A percentile compares a stretch with the other conserved stretches of the same genome.
Conservation (phyloP, 2,797 vertebrate genomes). For the Sebastes aleutianus region DNA sequence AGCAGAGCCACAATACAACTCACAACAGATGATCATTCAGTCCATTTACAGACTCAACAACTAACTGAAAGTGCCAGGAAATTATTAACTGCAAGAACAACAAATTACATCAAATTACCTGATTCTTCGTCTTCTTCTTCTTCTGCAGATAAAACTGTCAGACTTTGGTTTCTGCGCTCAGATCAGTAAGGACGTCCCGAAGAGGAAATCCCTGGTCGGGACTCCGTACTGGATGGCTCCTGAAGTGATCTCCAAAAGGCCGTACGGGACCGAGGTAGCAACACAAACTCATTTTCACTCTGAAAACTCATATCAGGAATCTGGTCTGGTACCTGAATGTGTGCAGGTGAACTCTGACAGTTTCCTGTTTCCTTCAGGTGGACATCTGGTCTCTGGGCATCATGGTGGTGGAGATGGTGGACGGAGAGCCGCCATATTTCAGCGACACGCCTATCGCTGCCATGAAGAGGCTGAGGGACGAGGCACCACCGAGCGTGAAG, state of each 20-base stretch:
- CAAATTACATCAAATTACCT: background rate
- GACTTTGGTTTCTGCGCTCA: constrained; percentile 98
- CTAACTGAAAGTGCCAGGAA: background rate
- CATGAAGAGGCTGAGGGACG: constrained; percentile 94
- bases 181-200: constrained; percentile 94
- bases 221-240: constrained; percentile 96
- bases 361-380: constrained; percentile 78
- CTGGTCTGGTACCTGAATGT: background rate
- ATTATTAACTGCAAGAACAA: background rate
- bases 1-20: background rate
- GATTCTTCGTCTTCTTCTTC: background rate
- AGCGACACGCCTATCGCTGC: constrained; percentile 92
- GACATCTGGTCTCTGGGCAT: constrained; percentile 97
- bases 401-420: constrained; percentile 99
- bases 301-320: background rate
- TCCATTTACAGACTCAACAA: background rate
- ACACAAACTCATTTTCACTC: background rate
- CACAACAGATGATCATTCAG: background rate
- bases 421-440: constrained; percentile 95
- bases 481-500: constrained; percentile 85
- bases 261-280: constrained; percentile 93
- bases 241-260: constrained; percentile 90
- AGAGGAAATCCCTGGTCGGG: constrained; percentile 94
- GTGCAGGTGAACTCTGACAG: background rate
- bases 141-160: constrained; percentile 91